Base-by-base conservation (phyloP, 1,140 invertebrate genomes). In the Heliconius nattereri region DNA sequence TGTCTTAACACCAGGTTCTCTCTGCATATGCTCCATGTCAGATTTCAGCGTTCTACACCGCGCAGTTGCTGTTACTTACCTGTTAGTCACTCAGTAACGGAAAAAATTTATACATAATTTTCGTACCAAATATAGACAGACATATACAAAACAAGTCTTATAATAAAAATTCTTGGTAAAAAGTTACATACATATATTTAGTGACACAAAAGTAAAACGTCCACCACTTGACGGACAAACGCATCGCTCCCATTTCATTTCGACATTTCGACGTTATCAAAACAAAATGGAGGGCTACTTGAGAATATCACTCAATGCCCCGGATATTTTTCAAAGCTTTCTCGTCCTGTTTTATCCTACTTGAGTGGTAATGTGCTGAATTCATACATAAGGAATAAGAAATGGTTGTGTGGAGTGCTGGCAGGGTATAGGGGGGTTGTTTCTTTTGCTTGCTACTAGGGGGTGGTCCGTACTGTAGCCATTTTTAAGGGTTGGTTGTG, bases 321-420 rank as follows among this genome's bases (percentile, higher is more conserved):
- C 88, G 87, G 88, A 91, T 94, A 94, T 94, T 93, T 92, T 92
- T 92, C 93, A 91, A 93, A 93, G 92, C 91, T 93, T 92, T 94
- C 89, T 85, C 90, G 87, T 90, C 89, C 89, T 87, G 92, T 95
- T 94, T 95, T 94, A 95, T 95, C 94, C 94, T 94, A 94, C 94
- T 95, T 95, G 93, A 94, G 94, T 94, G 89, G 81, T 95, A 94
- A 95, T 95, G 94, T 95, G 94, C 88, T 95, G 94, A 95, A 95
- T 95, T 92, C 94, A 95, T 95, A 95, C 94, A 95, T 95, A 93
- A 94, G 91, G 92, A 95, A 66, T 95, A 93, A 94, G 91, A 92
- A 95, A 66, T 94, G 87, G 91, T 73, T 90, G 26, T 60, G 87
- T 86, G 80, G 86, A 90, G 90, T 89, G 90, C 89, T 86, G 81